Conservation (phyloP, 2,888 invertebrate genomes). For the Margaritifera margaritifera region DNA sequence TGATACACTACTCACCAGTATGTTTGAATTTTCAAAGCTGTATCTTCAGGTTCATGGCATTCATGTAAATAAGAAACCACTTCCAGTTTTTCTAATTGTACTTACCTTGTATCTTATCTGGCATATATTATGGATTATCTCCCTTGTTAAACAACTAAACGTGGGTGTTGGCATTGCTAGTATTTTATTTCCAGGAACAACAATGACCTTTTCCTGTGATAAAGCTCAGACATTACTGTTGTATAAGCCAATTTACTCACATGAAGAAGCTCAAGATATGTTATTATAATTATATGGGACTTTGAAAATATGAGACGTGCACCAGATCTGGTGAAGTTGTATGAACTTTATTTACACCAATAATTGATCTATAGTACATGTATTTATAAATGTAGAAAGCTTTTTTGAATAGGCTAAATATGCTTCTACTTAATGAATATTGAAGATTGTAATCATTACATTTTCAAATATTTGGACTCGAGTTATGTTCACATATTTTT, state of each 20-base stretch:
- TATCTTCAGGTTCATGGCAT: constrained; percentile 53
- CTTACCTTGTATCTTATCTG: constrained; percentile 29
- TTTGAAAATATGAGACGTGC: not conserved
- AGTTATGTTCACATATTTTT: too few relatives aligned
- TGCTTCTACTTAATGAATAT: too few relatives aligned
- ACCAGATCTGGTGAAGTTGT: too few relatives aligned
- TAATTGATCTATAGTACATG: too few relatives aligned
- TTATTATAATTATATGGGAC: constrained; percentile 6
- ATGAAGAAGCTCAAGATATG: constrained; percentile 66
- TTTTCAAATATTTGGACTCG: too few relatives aligned
- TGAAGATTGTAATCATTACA: too few relatives aligned
- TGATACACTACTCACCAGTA: constrained; percentile 77
- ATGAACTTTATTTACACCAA: too few relatives aligned
- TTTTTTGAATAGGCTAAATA: too few relatives aligned
- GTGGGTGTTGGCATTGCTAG: constrained; percentile 30
- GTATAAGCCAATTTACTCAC: constrained; percentile 74
- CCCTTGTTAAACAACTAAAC: constrained; percentile 16
- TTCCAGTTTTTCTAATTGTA: constrained; percentile 53
- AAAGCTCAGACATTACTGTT: constrained; percentile 76
- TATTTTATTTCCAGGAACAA: constrained; percentile 72
- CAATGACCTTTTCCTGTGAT: constrained; percentile 77
- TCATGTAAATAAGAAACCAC: constrained; percentile 37
- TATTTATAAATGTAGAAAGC: too few relatives aligned
- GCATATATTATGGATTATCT: constrained; percentile 39
- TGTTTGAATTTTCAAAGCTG: constrained; percentile 73